Conservation (phyloP, 2,113 vertebrate species). For the Cichladusa arquata region DNA sequence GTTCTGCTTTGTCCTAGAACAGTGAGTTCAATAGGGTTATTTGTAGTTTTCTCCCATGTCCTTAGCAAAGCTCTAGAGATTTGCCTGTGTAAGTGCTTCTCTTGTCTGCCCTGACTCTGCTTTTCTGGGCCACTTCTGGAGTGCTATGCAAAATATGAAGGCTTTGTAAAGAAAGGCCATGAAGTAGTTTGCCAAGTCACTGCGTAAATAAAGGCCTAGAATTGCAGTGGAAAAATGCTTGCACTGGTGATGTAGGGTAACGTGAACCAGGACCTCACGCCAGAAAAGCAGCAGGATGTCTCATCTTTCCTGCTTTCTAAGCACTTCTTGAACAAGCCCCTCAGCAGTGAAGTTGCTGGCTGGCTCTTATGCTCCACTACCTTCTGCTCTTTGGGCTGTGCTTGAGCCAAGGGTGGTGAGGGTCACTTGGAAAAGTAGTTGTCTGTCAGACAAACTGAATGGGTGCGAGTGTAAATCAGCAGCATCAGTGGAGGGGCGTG, state of each 20-base stretch:
- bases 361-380: neutral
- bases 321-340: neutral
- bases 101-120: neutral
- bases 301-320: slow-evolving; percentile 2
- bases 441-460: neutral
- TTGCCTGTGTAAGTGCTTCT: neutral
- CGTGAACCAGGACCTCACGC: neutral
- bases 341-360: neutral
- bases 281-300: neutral
- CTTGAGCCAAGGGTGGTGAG: neutral
- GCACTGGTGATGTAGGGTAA: neutral
- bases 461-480: neutral
- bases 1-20: neutral
- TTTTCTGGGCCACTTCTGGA: slow-evolving; percentile 5
- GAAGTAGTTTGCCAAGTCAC: neutral
- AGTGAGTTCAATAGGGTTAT: neutral
- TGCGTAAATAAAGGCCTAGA: neutral
- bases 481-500: neutral
- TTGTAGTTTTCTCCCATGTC: neutral
- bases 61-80: neutral
- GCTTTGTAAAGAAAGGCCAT: neutral
- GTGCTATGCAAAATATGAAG: neutral
- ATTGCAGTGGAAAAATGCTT: neutral
- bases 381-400: neutral
- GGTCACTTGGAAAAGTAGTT: neutral